Evolutionary conservation across 2,888 invertebrate species (phyloP).

Genomic region (Idaea biselata): DNA sequence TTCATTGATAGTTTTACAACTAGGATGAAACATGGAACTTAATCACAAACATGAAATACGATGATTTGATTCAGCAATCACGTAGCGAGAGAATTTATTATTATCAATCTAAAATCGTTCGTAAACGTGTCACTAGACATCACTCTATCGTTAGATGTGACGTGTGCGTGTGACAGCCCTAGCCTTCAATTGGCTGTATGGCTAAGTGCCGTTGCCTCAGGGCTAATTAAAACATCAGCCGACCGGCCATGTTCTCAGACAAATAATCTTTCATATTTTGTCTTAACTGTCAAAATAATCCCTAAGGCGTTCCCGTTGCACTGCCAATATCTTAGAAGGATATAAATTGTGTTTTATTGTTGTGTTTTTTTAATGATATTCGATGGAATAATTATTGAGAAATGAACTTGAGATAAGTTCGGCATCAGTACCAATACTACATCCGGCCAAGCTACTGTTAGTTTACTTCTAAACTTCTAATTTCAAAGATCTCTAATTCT

Average conservation of each 20-base stretch:
- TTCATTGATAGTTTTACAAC: not conserved
- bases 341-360: slow-evolving; percentile 3
- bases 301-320: slow-evolving; percentile 34
- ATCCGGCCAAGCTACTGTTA: too few relatives aligned
- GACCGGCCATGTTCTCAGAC: slow-evolving; percentile 55
- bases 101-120: not conserved
- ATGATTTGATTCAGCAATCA: slow-evolving; percentile 1
- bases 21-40: slow-evolving; percentile 1
- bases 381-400: not conserved
- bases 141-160: not conserved
- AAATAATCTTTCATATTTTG: slow-evolving; percentile 77
- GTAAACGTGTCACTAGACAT: not conserved
- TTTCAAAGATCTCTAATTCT: too few relatives aligned
- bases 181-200: slow-evolving; percentile 55
- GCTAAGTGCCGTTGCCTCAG: slow-evolving; percentile 70
- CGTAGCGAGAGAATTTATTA: not conserved
- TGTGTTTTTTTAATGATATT: not conserved
- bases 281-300: slow-evolving; percentile 59
- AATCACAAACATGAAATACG: not conserved
- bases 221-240: slow-evolving; percentile 77
- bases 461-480: too few relatives aligned
- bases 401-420: too few relatives aligned
- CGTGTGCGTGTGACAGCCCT: slow-evolving; percentile 49
- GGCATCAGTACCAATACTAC: too few relatives aligned
- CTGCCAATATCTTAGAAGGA: slow-evolving; percentile 11